Evolutionary conservation across 2,797 vertebrate genomes (phyloP).

Genomic region (Paramormyrops hopkinsi): DNA sequence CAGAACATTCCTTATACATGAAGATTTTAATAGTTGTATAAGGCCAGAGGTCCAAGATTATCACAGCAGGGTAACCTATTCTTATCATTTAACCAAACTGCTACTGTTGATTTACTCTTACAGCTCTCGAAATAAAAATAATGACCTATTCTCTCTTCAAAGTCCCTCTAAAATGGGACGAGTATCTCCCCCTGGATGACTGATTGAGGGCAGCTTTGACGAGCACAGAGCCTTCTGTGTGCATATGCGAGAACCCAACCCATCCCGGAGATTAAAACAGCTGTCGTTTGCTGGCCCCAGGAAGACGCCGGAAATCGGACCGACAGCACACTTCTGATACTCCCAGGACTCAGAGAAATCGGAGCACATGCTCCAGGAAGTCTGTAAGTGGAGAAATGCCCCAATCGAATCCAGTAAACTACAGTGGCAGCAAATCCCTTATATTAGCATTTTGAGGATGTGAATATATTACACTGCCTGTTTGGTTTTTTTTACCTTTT

Average conservation of each 20-base stretch:
- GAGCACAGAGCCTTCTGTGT: neutral
- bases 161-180: conserved; percentile 1
- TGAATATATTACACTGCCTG: neutral
- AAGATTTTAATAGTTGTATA: neutral
- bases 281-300: neutral
- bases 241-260: neutral
- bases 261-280: neutral
- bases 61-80: neutral
- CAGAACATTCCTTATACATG: neutral
- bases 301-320: neutral
- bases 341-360: neutral
- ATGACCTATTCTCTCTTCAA: conserved; percentile 3
- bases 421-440: neutral
- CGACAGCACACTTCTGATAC: neutral
- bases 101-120: neutral
- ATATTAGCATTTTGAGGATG: neutral
- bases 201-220: neutral
- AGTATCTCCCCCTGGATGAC: neutral
- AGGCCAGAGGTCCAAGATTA: neutral
- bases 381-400: neutral
- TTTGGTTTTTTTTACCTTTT: neutral
- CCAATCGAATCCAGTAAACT: neutral
- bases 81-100: neutral
- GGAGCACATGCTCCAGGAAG: no score
- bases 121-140: neutral